Conservation (phyloP, 2,888 invertebrate genomes). For the Ichneumoninae sp. region DNA sequence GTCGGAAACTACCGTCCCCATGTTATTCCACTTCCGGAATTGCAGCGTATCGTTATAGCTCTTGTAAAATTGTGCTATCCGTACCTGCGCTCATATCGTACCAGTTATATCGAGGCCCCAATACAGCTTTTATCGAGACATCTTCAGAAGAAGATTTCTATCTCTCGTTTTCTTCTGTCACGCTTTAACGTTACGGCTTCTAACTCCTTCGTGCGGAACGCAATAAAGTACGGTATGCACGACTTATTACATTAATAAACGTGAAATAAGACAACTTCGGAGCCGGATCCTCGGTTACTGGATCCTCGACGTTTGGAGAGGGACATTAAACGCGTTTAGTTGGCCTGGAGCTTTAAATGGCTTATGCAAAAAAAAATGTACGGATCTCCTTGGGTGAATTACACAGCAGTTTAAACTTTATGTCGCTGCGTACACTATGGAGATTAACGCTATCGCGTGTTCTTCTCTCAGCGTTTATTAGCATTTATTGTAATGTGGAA, state of each 20-base stretch:
- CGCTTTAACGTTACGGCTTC: constrained; percentile 53
- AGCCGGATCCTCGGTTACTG: constrained; percentile 30
- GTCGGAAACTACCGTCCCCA: constrained; percentile 34
- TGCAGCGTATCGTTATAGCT: constrained; percentile 29
- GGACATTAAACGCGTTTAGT: constrained; percentile 45
- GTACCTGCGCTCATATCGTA: constrained; percentile 27
- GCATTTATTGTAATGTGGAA: constrained; percentile 6
- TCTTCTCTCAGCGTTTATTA: constrained; percentile 22
- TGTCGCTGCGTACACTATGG: constrained; percentile 53
- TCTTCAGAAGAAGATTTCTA: constrained; percentile 51
- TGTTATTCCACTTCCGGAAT: constrained; percentile 58
- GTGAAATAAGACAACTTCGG: constrained; percentile 51
- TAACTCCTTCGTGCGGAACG: constrained; percentile 35
- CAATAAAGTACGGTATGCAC: constrained; percentile 36
- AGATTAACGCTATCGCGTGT: constrained; percentile 51
- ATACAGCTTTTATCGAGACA: constrained; percentile 40
- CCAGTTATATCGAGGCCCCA: constrained; percentile 33
- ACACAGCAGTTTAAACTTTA: constrained; percentile 44
- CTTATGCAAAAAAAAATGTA: neutral
- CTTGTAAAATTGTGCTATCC: constrained; percentile 3
- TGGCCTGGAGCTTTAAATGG: constrained; percentile 22
- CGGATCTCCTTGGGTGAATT: constrained; percentile 32
- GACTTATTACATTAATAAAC: constrained; percentile 60
- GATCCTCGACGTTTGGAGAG: constrained; percentile 29
- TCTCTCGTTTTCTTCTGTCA: constrained; percentile 35